These are phyloP conservation scores for Invenusta paracnida DNA, from an alignment of 2,888 invertebrate species.

Conservation along the genomic window DNA sequence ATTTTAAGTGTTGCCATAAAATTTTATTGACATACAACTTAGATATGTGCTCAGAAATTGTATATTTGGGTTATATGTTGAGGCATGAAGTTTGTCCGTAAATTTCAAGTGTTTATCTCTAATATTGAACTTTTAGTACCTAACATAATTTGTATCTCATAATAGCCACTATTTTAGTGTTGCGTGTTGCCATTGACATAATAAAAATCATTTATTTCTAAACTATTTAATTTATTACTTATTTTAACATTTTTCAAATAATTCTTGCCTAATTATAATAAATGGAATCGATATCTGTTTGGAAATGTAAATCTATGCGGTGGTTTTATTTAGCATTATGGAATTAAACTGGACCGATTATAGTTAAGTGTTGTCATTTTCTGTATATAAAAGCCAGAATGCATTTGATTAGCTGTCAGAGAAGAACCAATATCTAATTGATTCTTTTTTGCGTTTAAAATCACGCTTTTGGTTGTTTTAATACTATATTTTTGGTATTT, in stretches of 20 bases:
- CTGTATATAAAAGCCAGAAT: neutral
- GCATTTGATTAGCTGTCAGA: neutral
- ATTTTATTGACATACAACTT: too few relatives aligned
- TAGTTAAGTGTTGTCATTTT: neutral
- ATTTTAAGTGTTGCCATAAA: too few relatives aligned
- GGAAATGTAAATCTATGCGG: neutral
- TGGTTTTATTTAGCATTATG: neutral
- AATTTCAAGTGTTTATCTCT: neutral
- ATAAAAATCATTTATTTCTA: neutral
- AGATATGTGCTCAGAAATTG: neutral
- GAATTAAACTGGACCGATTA: neutral
- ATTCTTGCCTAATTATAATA: neutral
- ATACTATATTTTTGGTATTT: neutral
- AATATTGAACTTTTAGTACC: neutral
- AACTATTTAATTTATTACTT: neutral
- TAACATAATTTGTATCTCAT: neutral
- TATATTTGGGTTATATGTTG: neutral
- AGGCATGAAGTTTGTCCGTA: neutral
- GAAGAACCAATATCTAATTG: neutral
- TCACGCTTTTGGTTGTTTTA: neutral
- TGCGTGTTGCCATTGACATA: too few relatives aligned
- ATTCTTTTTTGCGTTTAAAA: neutral
- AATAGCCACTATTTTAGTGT: too few relatives aligned
- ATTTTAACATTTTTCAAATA: neutral
- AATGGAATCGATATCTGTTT: neutral